phyloP scores from a whole-genome alignment of 2,797 vertebrate genomes.

The Xerus rutilus region DNA sequence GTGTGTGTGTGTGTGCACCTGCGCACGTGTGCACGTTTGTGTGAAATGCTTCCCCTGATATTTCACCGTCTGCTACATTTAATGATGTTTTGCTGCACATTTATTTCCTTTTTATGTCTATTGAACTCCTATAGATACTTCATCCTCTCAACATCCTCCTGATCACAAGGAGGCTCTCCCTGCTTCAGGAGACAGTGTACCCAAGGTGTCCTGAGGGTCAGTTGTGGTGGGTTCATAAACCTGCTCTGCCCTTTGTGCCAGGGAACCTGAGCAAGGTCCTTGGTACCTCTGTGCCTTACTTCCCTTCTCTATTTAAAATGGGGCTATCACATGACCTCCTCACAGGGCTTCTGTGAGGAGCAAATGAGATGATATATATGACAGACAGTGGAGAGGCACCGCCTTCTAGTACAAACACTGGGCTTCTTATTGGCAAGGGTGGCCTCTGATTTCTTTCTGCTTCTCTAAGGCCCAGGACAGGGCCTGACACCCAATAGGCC shows the following conservation, averaged over 20 bases:
- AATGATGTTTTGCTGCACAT: neutral
- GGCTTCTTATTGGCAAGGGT: neutral
- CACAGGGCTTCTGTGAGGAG: neutral
- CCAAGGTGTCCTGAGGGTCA: neutral
- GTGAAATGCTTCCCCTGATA: neutral
- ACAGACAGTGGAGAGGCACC: neutral
- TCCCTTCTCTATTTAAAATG: conserved; percentile 28
- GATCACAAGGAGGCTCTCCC: neutral
- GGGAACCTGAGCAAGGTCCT: neutral
- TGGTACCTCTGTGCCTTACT: neutral
- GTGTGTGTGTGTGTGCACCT: neutral
- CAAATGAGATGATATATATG: neutral
- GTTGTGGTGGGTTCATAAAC: neutral
- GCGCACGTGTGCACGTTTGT: no score
- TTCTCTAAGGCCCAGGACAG: neutral
- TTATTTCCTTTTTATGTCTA: neutral
- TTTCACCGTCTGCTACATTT: neutral
- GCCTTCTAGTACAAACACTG: neutral
- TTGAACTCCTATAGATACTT: neutral
- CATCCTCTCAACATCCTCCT: neutral
- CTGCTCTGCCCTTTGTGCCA: neutral
- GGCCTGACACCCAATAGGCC: neutral
- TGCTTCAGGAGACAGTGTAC: neutral
- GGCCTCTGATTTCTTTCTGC: neutral
- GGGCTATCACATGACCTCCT: neutral